Base-by-base conservation (phyloP, 2,888 invertebrate genomes). In the Baronia brevicornis region DNA sequence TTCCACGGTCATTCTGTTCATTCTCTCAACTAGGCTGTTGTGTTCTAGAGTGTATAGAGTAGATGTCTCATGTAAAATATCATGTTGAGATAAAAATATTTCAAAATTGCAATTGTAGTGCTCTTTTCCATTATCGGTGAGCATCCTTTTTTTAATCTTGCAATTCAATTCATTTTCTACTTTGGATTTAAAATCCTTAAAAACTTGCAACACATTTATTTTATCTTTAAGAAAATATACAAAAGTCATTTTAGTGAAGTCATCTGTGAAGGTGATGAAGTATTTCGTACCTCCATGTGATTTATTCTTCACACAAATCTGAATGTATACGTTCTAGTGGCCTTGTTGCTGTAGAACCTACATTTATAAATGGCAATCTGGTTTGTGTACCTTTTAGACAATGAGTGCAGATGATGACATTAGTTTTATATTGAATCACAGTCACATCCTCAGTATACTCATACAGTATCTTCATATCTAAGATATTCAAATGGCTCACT, bases 191-290 rank as follows among this genome's bases (percentile, higher is more conserved):
- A 9, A 37, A 9, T 17, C 8, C 19, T 29, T 12, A 29, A 37
- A 28, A 6, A 9, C 14, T 13, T 26, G 25, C 5, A 21, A 8
- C 3, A 37, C 3, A 33, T 13, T 19, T 5, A 22, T 4, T 24
- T 36, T 31, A 13, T 20, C 13, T 27, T 31, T 36, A 1, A 36
- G 7, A 13, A 36, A 36, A 18, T 31, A 36, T 5, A 27, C 26
- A 27, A 22, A 7, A n/a, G 14, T 7, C 13, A 14, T 37, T 32
- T 37, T 20, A 7, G 36, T 31, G 12, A 24, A 45, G 26, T 41
- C 41, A 33, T 40, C 41, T 17, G 36, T 32, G 13, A 28, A 37
- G 11, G 39, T 39, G 5, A 42, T 34, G 33, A 38, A 44, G 5
- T 41, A 40, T 25, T 34, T 38, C 23, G 33, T 31, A 34, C 38